Conservation (phyloP, 2,888 invertebrate species). For the Melolontha melolontha region DNA sequence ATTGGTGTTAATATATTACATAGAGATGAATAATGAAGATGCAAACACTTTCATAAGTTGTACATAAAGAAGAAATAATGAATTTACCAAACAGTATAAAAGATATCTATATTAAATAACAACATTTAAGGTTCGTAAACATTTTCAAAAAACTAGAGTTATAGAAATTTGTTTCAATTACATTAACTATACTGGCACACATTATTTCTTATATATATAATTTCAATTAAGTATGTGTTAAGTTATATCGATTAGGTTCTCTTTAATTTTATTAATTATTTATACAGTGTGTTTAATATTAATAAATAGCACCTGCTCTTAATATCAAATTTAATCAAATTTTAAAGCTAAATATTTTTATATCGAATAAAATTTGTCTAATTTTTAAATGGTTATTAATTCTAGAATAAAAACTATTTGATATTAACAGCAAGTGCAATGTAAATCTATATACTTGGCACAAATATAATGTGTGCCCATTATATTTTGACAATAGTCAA, state of each 20-base stretch:
- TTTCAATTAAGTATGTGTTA: not conserved
- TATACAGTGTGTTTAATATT: constrained; percentile 11
- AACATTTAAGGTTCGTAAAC: constrained; percentile 17
- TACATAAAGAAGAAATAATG: constrained; percentile 18
- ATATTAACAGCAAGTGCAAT: constrained; percentile 20
- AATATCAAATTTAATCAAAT: not conserved
- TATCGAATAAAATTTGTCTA: not conserved
- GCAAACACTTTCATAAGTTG: constrained; percentile 7
- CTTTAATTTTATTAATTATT: constrained; percentile 10
- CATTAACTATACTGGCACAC: constrained; percentile 30
- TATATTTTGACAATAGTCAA: constrained; percentile 24
- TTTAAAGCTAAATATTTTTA: not conserved
- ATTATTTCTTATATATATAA: constrained; percentile 23
- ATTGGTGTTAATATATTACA: constrained; percentile 4
- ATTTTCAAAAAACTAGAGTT: constrained; percentile 27
- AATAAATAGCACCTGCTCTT: constrained; percentile 5
- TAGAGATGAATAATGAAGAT: constrained; percentile 19
- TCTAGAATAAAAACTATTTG: not conserved
- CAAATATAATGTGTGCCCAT: constrained; percentile 38
- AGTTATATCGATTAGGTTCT: constrained; percentile 15
- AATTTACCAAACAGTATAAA: constrained; percentile 26
- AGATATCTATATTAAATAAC: constrained; percentile 35
- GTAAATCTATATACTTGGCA: constrained; percentile 30
- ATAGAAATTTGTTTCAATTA: not conserved
- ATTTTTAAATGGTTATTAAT: constrained; percentile 5